Base-by-base conservation (phyloP, 2,797 vertebrate species). In the Cichlasoma orientale region DNA sequence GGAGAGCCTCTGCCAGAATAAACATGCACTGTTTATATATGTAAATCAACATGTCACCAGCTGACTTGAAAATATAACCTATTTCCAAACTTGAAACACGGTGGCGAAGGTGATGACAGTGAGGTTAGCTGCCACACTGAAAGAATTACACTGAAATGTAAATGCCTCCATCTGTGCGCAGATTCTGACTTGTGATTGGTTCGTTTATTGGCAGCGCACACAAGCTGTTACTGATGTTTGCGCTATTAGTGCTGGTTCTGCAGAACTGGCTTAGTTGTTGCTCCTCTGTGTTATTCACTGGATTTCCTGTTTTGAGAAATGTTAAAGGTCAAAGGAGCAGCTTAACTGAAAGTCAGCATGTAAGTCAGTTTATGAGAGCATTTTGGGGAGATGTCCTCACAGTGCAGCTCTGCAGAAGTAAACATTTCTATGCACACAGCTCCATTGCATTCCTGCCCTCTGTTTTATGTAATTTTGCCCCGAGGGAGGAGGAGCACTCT, bases 21-120 rank as follows among this genome's bases (percentile, higher is more conserved):
- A 82, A 83, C 23, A 36, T 23, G 73, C 70, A 31, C 54, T 80
- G 74, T 86, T 79, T 85, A 74, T 54, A 58, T 19, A 16, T 66
- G 52, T 50, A 76, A 36, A 29, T 69, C 44, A 44, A 12, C 23
- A 13, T 61, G 44, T 75, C 72, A 5, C 53, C 69, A 12, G 69
- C 12, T 73, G 12, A 14, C 25, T 75, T 36, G 4, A 36, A 63
- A 61, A 63, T 19, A 19, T 16, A 72, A 56, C 41, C 25, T 50
- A 4, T 71, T 58, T 59, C 27, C 4, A 55, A 68, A 68, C 44
- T 31, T n/a, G 6, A 11, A 33, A 13, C 31, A 6, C 33, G 18
- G 69, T 5, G n/a, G 5, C 54, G 55, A 74, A 69, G 31, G 38
- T 72, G 36, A 75, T 80, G 31, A 72, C 13, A 3, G 29, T 16